Percentiles rank a stretch among this genome's conserved stretches.
phyloP scores from a whole-genome alignment of 2,888 invertebrate species.

The Harpalus rubripes region DNA sequence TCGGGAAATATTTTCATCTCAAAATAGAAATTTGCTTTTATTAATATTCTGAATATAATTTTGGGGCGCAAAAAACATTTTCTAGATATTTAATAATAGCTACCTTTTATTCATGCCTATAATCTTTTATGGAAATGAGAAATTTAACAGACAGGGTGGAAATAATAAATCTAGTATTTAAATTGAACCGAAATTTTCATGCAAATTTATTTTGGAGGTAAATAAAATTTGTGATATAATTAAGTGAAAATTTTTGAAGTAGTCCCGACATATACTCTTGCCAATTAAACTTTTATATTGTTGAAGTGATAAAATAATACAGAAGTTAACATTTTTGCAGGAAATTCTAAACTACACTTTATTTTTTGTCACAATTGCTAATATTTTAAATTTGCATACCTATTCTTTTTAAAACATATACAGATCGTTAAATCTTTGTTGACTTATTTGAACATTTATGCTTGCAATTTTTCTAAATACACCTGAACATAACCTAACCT shows the following conservation, averaged over 20 bases:
- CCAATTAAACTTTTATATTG: too few relatives aligned
- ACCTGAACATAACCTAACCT: too few relatives aligned
- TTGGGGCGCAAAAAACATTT: conserved; percentile 30
- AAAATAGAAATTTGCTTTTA: conserved; percentile 28
- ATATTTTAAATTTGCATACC: too few relatives aligned
- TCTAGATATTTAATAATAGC: conserved; percentile 44
- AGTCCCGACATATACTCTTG: too few relatives aligned
- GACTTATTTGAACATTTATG: too few relatives aligned
- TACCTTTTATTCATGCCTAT: conserved; percentile 46
- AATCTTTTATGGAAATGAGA: conserved; percentile 48
- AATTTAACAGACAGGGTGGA: conserved; percentile 36
- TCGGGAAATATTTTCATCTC: neutral
- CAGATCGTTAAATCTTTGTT: too few relatives aligned
- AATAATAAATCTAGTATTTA: conserved; percentile 49
- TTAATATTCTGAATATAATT: conserved; percentile 28
- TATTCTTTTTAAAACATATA: too few relatives aligned
- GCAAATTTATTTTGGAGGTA: conserved; percentile 38
- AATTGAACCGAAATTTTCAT: conserved; percentile 44
- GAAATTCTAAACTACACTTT: too few relatives aligned
- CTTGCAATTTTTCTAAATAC: too few relatives aligned
- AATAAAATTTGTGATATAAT: conserved; percentile 20
- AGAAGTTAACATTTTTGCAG: too few relatives aligned
- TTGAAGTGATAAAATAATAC: too few relatives aligned
- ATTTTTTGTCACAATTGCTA: too few relatives aligned
- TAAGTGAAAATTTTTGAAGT: neutral